Evolutionary conservation across 30 jellyfish, hydroid and myxozoan genomes (phyloP).

Genomic region (Aurelia sp.): DNA sequence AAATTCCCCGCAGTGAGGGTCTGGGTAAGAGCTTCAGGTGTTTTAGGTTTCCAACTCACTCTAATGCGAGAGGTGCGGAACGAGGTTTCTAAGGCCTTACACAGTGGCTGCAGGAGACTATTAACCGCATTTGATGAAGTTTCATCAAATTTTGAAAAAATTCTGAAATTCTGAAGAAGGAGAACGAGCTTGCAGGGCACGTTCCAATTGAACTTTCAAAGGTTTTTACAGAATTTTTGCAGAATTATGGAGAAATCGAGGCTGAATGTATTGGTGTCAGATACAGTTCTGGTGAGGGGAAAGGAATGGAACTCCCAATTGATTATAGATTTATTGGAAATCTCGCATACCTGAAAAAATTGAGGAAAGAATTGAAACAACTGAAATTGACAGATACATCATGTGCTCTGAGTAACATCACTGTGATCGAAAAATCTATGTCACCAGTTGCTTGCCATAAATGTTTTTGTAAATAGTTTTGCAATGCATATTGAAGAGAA

Average conservation of each 20-base stretch:
- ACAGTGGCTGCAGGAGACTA: no score
- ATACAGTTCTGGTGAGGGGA: slow-evolving; percentile 25
- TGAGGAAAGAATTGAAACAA: slow-evolving; percentile 16
- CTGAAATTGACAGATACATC: neutral
- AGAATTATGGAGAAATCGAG: slow-evolving; percentile 43
- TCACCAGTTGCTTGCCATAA: slow-evolving; percentile 38
- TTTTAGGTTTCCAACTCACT: no score
- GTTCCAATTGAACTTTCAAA: slow-evolving; percentile 28
- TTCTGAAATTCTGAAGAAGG: no score
- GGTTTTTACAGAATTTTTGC: slow-evolving; percentile 18
- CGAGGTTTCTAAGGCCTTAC: no score
- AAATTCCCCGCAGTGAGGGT: no score
- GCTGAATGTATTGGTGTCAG: slow-evolving; percentile 22
- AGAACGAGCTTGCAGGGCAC: slow-evolving; percentile 42
- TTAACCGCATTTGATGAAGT: no score
- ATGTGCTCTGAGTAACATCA: slow-evolving; percentile 26
- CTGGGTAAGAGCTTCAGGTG: no score
- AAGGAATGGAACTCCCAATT: slow-evolving; percentile 32
- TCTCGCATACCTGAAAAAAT: neutral
- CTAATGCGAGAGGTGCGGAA: no score
- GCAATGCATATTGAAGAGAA: neutral
- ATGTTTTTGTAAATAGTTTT: slow-evolving; percentile 27
- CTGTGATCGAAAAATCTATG: slow-evolving; percentile 2
- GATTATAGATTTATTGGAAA: slow-evolving; percentile 30
- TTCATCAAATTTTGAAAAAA: no score